A percentile compares a stretch with the other conserved stretches of the same genome.
Conservation (phyloP, 2,888 invertebrate species). For the Polietes domitor region DNA sequence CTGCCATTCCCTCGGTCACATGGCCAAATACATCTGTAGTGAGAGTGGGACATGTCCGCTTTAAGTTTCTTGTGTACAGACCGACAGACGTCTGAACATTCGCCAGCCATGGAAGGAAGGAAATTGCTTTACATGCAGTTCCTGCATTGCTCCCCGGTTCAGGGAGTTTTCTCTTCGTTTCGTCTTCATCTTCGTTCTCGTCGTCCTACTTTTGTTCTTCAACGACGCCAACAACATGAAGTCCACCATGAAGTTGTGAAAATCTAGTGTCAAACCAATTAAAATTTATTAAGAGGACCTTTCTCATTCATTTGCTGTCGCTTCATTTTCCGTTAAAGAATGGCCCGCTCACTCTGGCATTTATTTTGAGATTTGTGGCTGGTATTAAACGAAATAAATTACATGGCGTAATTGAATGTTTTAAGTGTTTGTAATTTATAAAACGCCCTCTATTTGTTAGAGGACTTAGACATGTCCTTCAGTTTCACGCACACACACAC, state of each 20-base stretch:
- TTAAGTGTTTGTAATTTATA: constrained; percentile 12
- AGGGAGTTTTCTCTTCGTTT: not conserved
- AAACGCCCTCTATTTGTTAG: constrained; percentile 2
- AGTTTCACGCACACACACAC: not conserved
- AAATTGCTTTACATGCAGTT: constrained; percentile 2
- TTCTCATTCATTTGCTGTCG: constrained; percentile 6
- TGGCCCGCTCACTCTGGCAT: not conserved
- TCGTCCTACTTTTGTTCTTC: not conserved
- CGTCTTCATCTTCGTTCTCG: not conserved
- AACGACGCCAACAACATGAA: not conserved
- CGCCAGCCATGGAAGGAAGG: constrained; percentile 7
- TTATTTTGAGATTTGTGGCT: constrained; percentile 17
- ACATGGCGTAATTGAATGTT: constrained; percentile 32
- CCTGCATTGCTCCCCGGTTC: not conserved
- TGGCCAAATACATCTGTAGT: constrained; percentile 17
- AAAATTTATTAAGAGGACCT: constrained; percentile 34
- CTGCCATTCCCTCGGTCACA: not conserved
- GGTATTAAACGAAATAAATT: constrained; percentile 30
- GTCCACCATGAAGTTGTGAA: constrained; percentile 23
- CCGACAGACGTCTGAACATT: not conserved
- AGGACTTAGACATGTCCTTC: not conserved
- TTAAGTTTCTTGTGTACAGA: constrained; percentile 8
- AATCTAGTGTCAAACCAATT: constrained; percentile 42
- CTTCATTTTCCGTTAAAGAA: constrained; percentile 2
- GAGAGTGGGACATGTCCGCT: constrained; percentile 27